phyloP scores from a whole-genome alignment of 1,140 invertebrate species.

The Battus philenor region DNA sequence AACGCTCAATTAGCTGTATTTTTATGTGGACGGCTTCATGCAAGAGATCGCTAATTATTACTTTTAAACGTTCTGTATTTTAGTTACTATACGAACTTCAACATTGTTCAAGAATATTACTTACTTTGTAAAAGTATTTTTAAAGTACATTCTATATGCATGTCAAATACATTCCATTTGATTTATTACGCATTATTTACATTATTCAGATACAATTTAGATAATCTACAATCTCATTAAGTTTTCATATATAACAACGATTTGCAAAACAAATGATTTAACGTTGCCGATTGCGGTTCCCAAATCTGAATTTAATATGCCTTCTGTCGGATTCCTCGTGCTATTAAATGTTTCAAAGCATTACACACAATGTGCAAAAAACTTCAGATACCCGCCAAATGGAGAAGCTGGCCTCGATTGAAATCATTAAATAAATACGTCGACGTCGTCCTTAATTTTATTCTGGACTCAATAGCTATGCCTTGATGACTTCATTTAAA shows the following conservation, averaged over 20 bases:
- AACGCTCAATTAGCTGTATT: slow-evolving; percentile 45
- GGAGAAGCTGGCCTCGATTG: slow-evolving; percentile 10
- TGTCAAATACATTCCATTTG: no score
- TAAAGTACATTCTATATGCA: no score
- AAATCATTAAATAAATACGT: slow-evolving; percentile 28
- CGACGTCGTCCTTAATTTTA: slow-evolving; percentile 28
- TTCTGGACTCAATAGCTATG: slow-evolving; percentile 26
- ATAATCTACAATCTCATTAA: slow-evolving; percentile 16
- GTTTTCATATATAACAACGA: not conserved
- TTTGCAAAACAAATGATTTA: not conserved
- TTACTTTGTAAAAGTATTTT: not conserved
- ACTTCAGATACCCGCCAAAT: slow-evolving; percentile 4
- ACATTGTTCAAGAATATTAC: not conserved
- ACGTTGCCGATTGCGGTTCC: slow-evolving; percentile 4
- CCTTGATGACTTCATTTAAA: slow-evolving; percentile 37
- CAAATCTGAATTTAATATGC: slow-evolving; percentile 11
- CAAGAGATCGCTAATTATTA: slow-evolving; percentile 6
- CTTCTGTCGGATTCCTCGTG: slow-evolving; percentile 5
- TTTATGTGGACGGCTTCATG: slow-evolving; percentile 28
- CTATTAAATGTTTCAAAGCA: slow-evolving; percentile 10
- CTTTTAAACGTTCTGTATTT: not conserved
- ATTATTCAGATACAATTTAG: slow-evolving; percentile 12
- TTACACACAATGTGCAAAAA: slow-evolving; percentile 16
- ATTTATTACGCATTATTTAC: not conserved
- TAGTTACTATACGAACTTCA: not conserved